These are phyloP conservation scores for Trachymyrmex septentrionalis DNA, from an alignment of 1,140 invertebrate species.

Conservation along the genomic window DNA sequence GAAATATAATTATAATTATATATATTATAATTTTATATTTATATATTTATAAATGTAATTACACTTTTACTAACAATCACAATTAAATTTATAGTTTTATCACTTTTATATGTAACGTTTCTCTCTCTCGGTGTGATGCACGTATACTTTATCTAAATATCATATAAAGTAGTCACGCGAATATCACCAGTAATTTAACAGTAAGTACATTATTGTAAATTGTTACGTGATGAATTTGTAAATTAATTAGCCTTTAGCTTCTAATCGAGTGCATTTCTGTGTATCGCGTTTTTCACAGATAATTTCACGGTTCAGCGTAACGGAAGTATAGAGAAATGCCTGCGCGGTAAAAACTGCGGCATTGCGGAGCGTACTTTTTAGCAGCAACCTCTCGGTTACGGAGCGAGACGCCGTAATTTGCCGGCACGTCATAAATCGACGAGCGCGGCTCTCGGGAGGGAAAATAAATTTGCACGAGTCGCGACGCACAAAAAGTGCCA, in stretches of 20 bases:
- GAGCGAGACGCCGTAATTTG: conserved; percentile 30
- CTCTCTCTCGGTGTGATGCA: too few species aligned
- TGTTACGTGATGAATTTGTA: neutral
- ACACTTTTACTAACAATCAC: too few species aligned
- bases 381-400: conserved; percentile 19
- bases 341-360: conserved; percentile 11
- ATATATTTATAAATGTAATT: too few species aligned
- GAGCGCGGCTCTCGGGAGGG: neutral
- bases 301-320: conserved; percentile 34
- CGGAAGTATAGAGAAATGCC: neutral
- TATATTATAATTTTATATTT: too few species aligned
- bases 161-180: neutral
- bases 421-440: conserved; percentile 47
- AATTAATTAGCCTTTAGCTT: conserved; percentile 16
- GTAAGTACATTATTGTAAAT: neutral
- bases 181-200: neutral
- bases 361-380: conserved; percentile 10
- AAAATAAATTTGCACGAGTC: conserved; percentile 56
- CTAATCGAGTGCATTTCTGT: conserved; percentile 1
- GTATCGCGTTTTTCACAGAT: conserved; percentile 22
- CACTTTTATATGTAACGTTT: too few species aligned
- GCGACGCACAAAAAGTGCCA: conserved; percentile 37
- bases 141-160: neutral
- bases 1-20: too few species aligned
- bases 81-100: too few species aligned